A percentile compares a stretch with the other conserved stretches of the same genome.
Conservation (phyloP, 2,797 vertebrate species). For the Cossypha caffra region DNA sequence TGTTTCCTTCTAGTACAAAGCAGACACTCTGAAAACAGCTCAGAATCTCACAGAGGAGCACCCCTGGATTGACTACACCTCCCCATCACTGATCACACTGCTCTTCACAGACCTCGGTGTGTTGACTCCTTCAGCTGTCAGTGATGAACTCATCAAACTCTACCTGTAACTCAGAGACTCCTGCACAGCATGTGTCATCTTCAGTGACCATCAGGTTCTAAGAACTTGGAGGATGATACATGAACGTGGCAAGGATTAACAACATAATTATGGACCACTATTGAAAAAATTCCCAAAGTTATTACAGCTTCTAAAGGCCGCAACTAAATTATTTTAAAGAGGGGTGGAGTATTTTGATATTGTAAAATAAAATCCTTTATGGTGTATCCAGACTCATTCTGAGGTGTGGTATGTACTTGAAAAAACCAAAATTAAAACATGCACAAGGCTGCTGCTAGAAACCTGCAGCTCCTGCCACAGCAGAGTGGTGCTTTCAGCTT, state of each 20-base stretch:
- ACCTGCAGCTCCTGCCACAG: neutral
- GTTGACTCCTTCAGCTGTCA: slow-evolving; percentile 94
- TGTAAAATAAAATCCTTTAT: neutral
- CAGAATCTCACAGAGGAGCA: slow-evolving; percentile 89
- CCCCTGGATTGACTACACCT: slow-evolving; percentile 94
- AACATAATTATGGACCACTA: neutral
- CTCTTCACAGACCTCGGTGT: slow-evolving; percentile 97
- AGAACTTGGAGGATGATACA: neutral
- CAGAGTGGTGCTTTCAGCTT: neutral
- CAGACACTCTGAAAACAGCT: slow-evolving; percentile 84
- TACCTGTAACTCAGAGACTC: slow-evolving; percentile 83
- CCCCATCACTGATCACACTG: slow-evolving; percentile 92
- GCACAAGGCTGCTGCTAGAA: neutral
- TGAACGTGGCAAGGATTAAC: neutral
- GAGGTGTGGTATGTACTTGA: neutral
- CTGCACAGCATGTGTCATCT: neutral
- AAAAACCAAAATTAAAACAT: rapidly evolving
- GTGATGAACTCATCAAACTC: slow-evolving; percentile 97
- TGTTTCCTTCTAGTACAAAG: slow-evolving; percentile 87
- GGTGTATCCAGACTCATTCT: neutral
- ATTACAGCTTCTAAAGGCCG: neutral
- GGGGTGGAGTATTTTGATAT: neutral
- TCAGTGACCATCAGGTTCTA: neutral
- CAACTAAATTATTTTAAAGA: slow-evolving; percentile 44
- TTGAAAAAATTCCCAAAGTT: neutral